Evolutionary conservation across 2,888 invertebrate species (phyloP), one percentile per base, ranked within the genome.

Genomic region (Hypomecis atomaria): DNA sequence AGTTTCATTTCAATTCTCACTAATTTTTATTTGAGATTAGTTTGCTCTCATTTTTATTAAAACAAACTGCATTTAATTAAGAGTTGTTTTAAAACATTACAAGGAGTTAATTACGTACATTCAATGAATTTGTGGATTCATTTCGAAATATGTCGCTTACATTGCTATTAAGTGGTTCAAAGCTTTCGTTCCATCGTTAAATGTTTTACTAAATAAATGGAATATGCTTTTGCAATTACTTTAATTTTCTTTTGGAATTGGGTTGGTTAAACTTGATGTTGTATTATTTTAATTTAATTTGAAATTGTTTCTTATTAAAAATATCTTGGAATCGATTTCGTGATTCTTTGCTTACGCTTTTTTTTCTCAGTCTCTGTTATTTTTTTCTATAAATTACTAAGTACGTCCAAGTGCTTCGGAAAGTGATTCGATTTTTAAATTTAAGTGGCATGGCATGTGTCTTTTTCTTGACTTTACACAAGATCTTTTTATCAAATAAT

Each of bases 321-420:
- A 73, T 73, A 82, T 82, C 82, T 85, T 90, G 92, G 92, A 91
- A 91, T 92, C 92, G 92, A 90, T 90, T 89, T 83, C 87, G 89
- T 86, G 77, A 73, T 83, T 81, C 74, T 80, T 77, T 73, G 73
- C 77, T 78, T 76, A 65, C 70, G 76, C 74, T 78, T 77, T 76
- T 65, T 78, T 66, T 63, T 76, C 55, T 70, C 63, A 71, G 52
- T 73, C 72, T 75, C 68, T 45, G 67, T 74, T 68, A 62, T 66
- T 73, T 72, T 57, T 74, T 70, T 58, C 66, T 67, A 67, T 69
- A 37, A 36, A 36, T 44, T 9, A n/a, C 38, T 37, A 49, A 10
- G 52, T 38, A 62, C 34, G 52, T 38, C 56, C 34, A 42, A 34
- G 33, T 43, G 48, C 8, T 42, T 33, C 37, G 33, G 5, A 43